These are phyloP conservation scores for Holothuria leucospilota DNA, from an alignment of 53 echinoderm and acorn worm genomes.

Conservation along the genomic window DNA sequence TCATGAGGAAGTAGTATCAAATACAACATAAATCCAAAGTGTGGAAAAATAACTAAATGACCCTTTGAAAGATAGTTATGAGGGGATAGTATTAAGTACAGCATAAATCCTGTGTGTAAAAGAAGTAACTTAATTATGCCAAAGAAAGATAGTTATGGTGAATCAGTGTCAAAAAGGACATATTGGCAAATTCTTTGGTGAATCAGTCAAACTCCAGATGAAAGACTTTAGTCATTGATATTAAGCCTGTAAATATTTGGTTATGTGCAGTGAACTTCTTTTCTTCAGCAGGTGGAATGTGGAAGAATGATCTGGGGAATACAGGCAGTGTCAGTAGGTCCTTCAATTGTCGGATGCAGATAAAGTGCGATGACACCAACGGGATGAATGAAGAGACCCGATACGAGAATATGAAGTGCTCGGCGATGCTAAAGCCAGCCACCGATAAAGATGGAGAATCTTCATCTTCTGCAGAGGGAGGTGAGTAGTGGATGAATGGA, in stretches of 20 bases:
- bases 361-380: constrained; percentile 77
- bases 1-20: too few relatives aligned
- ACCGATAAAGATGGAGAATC: constrained; percentile 76
- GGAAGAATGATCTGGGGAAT: constrained; percentile 73
- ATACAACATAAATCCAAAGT: too few relatives aligned
- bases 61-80: too few relatives aligned
- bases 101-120: too few relatives aligned
- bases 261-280: neutral
- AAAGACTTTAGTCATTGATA: too few relatives aligned
- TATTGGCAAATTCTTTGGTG: too few relatives aligned
- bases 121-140: too few relatives aligned
- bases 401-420: constrained; percentile 91
- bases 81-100: too few relatives aligned
- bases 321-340: constrained; percentile 72
- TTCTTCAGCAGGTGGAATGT: constrained; percentile 70
- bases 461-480: constrained; percentile 75
- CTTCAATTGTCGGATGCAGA: constrained; percentile 98
- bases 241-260: neutral
- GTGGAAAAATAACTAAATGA: too few relatives aligned
- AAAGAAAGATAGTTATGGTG: too few relatives aligned
- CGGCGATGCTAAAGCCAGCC: constrained; percentile 92
- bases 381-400: constrained; percentile 59
- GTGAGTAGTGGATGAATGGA: constrained; percentile 1
- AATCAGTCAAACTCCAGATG: too few relatives aligned
- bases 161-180: too few relatives aligned